Percentiles rank a stretch among this genome's conserved stretches.
Evolutionary conservation across 2,888 invertebrate genomes (phyloP).

Genomic region (Gnatocerus cornutus): DNA sequence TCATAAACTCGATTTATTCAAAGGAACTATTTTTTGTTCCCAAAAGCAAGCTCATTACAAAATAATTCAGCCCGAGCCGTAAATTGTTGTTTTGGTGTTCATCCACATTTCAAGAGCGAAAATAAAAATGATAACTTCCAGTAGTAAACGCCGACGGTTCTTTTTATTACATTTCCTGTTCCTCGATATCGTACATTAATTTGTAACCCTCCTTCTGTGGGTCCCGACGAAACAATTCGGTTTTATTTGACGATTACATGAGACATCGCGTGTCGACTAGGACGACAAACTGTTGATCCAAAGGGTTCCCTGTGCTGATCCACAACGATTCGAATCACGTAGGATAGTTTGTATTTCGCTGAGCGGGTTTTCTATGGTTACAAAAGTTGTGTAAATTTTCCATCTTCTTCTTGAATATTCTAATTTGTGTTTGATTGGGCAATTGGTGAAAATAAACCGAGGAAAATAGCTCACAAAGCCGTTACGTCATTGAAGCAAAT

Average conservation of each 20-base stretch:
- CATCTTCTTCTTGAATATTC: background rate
- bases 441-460: background rate
- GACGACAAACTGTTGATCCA: slow-evolving; percentile 56
- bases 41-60: slow-evolving; percentile 20
- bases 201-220: background rate
- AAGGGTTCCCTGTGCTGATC: slow-evolving; percentile 42
- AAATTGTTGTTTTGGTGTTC: slow-evolving; percentile 20
- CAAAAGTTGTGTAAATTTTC: background rate
- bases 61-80: slow-evolving; percentile 16
- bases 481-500: slow-evolving; percentile 29
- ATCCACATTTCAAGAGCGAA: background rate
- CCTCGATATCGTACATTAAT: slow-evolving; percentile 1
- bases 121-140: background rate
- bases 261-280: slow-evolving; percentile 54
- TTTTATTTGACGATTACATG: slow-evolving; percentile 50
- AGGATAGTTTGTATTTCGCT: slow-evolving; percentile 40
- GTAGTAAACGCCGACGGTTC: background rate
- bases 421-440: background rate
- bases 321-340: slow-evolving; percentile 43
- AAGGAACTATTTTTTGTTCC: slow-evolving; percentile 19
- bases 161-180: slow-evolving; percentile 3
- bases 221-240: slow-evolving; percentile 23
- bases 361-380: slow-evolving; percentile 2
- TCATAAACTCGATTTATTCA: slow-evolving; percentile 9
- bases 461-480: slow-evolving; percentile 8